Percentiles rank a stretch among this genome's conserved stretches.
These are phyloP conservation scores for Perizoma affinitatum DNA, from an alignment of 2,888 invertebrate species.

Conservation along the genomic window DNA sequence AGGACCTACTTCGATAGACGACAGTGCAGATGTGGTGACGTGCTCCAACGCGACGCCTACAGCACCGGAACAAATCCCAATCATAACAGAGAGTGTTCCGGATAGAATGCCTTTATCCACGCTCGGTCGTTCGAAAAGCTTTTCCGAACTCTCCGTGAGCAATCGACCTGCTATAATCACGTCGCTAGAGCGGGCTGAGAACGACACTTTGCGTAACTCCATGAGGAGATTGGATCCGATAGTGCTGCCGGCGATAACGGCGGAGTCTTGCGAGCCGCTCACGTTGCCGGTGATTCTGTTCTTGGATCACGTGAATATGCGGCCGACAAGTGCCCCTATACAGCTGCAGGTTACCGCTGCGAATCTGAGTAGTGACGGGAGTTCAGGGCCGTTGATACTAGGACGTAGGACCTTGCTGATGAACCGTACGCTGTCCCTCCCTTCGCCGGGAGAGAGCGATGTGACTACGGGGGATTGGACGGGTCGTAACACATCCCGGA, in stretches of 20 bases:
- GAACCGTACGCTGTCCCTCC: constrained; percentile 73
- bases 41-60: constrained; percentile 52
- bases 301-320: constrained; percentile 74
- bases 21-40: constrained; percentile 70
- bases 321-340: constrained; percentile 77
- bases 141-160: constrained; percentile 64
- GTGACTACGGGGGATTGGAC: constrained; percentile 70
- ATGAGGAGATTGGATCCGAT: constrained; percentile 78
- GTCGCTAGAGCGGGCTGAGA: constrained; percentile 62
- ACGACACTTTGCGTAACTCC: constrained; percentile 70
- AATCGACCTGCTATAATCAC: constrained; percentile 56
- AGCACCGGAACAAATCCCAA: constrained; percentile 50
- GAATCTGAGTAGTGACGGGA: constrained; percentile 70
- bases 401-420: constrained; percentile 73
- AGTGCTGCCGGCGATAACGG: constrained; percentile 68
- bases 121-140: constrained; percentile 73
- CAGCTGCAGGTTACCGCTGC: constrained; percentile 77
- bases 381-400: constrained; percentile 73
- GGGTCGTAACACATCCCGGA: constrained; percentile 65
- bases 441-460: constrained; percentile 75
- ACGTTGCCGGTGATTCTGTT: constrained; percentile 78
- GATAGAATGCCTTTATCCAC: constrained; percentile 50
- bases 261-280: constrained; percentile 66
- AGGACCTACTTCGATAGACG: constrained; percentile 65
- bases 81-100: constrained; percentile 48